Conservation (phyloP, 2,888 invertebrate species). For the Drosophila leonis region DNA sequence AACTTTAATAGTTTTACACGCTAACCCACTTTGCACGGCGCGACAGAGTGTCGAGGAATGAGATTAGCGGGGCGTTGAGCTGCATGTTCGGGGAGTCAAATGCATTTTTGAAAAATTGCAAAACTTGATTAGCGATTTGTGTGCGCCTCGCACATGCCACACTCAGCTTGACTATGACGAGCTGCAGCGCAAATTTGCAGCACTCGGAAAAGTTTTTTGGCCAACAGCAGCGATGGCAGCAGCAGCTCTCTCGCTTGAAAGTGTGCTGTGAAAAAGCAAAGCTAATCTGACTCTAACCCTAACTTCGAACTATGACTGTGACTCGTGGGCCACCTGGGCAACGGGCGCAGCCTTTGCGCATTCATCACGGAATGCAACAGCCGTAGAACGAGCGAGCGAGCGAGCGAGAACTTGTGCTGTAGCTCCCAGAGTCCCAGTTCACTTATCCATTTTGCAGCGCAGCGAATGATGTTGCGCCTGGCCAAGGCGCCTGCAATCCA, state of each 20-base stretch:
- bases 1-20: constrained; percentile 69
- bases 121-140: constrained; percentile 74
- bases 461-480: constrained; percentile 45
- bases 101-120: constrained; percentile 65
- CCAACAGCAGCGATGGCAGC: neutral
- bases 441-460: constrained; percentile 72
- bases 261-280: constrained; percentile 42
- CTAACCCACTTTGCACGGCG: constrained; percentile 57
- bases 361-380: constrained; percentile 64
- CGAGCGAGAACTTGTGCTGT: constrained; percentile 27
- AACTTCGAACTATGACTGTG: constrained; percentile 33
- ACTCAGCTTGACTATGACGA: constrained; percentile 53
- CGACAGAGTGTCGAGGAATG: constrained; percentile 32
- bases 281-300: constrained; percentile 54
- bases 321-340: constrained; percentile 48
- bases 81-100: constrained; percentile 33
- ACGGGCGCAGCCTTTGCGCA: constrained; percentile 41
- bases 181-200: constrained; percentile 46
- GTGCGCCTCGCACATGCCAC: constrained; percentile 43
- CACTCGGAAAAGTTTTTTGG: constrained; percentile 37
- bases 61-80: neutral
- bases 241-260: constrained; percentile 19
- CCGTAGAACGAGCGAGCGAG: neutral
- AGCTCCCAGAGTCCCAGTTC: constrained; percentile 67
- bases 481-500: constrained; percentile 43